A percentile compares a stretch with the other conserved stretches of the same genome.
These are phyloP conservation scores for Xanthorhoe spadicearia DNA, from an alignment of 2,888 invertebrate species.

Conservation along the genomic window DNA sequence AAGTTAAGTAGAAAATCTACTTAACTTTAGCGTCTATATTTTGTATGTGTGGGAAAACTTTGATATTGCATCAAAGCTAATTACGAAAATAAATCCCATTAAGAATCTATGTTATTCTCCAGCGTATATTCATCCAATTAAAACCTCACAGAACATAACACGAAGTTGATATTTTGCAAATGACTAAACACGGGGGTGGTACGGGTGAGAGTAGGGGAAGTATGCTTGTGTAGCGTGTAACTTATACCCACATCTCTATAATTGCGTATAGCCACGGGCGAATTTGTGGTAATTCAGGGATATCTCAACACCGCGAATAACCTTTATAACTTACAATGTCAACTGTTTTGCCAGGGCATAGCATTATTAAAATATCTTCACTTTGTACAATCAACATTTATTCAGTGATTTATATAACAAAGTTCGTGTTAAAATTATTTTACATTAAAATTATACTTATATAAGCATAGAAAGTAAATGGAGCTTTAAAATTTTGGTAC, in stretches of 20 bases:
- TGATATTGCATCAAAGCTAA: neutral
- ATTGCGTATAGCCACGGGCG: neutral
- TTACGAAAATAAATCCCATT: neutral
- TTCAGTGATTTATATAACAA: too few relatives aligned
- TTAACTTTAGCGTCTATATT: too few relatives aligned
- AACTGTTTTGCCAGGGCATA: too few relatives aligned
- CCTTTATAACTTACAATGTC: too few relatives aligned
- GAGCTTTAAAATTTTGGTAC: too few relatives aligned
- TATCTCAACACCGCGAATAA: neutral
- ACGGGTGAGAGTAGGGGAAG: neutral
- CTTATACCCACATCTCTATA: neutral
- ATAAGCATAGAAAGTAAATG: too few relatives aligned
- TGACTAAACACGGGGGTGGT: neutral
- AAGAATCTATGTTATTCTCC: neutral
- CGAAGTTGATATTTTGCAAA: neutral
- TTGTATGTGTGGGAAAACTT: neutral
- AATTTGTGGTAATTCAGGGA: neutral
- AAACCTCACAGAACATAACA: neutral
- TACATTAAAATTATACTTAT: too few relatives aligned
- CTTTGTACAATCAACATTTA: too few relatives aligned
- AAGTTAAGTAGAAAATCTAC: neutral
- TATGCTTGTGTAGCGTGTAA: neutral
- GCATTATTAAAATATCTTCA: too few relatives aligned
- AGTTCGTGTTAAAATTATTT: too few relatives aligned
- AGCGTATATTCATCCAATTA: neutral